Conservation (phyloP, 2,888 invertebrate genomes). For the Pardosa pseudoannulata region DNA sequence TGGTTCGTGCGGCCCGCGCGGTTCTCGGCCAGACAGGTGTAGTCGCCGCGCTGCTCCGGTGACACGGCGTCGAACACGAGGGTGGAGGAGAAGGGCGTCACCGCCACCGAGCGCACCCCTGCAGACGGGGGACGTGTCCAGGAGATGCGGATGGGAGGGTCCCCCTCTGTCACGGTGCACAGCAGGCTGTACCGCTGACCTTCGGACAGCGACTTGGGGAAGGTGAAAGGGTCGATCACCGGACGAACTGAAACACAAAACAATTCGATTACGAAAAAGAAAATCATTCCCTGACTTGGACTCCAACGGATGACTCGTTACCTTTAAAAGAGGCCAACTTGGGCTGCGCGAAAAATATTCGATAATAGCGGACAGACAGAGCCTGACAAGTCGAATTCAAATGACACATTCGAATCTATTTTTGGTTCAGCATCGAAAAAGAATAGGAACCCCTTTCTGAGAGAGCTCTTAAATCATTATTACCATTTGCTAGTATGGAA, state of each 20-base stretch:
- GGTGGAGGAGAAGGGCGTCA: slow-evolving; percentile 76
- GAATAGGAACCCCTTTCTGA: no score
- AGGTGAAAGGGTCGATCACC: slow-evolving; percentile 80
- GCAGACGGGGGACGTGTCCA: slow-evolving; percentile 77
- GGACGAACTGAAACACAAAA: slow-evolving; percentile 83
- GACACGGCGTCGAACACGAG: slow-evolving; percentile 76
- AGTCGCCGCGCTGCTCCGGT: slow-evolving; percentile 76
- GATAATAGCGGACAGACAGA: no score
- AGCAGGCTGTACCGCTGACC: slow-evolving; percentile 78
- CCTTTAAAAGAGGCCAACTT: no score
- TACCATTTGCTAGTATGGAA: no score
- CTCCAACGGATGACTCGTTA: no score
- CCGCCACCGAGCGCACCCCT: slow-evolving; percentile 74
- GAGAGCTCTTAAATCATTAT: no score
- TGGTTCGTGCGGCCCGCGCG: slow-evolving; percentile 75
- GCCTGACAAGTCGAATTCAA: no score
- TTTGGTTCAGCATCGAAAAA: no score
- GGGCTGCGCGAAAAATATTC: no score
- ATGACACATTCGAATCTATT: no score
- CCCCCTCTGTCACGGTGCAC: slow-evolving; percentile 78
- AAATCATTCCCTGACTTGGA: no score
- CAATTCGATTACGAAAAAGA: no score
- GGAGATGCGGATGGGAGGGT: slow-evolving; percentile 76
- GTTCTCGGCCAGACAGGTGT: slow-evolving; percentile 76
- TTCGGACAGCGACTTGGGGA: slow-evolving; percentile 78